phyloP scores from a whole-genome alignment of 2,888 invertebrate genomes.

The Hypercompe scribonia region DNA sequence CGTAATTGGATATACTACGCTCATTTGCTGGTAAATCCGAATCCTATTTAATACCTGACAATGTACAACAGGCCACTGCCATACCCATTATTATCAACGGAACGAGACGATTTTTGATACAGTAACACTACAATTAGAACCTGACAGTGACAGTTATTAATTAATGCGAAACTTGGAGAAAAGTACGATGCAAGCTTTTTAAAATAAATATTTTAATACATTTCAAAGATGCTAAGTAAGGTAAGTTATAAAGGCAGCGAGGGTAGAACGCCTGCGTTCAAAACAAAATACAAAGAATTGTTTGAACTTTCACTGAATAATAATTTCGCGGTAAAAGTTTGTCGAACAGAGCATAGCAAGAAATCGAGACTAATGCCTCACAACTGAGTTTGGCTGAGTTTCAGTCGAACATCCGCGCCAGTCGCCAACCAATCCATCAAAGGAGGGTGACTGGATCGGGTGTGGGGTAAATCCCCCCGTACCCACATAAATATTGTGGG shows the following conservation, averaged over 20 bases:
- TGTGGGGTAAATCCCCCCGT: slow-evolving; percentile 76
- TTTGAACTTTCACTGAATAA: slow-evolving; percentile 82
- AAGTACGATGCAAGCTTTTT: slow-evolving; percentile 8
- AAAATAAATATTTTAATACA: slow-evolving; percentile 40
- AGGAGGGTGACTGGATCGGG: slow-evolving; percentile 83
- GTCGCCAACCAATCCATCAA: slow-evolving; percentile 87
- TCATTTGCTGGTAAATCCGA: slow-evolving; percentile 69
- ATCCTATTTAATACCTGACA: slow-evolving; percentile 67
- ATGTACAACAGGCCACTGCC: slow-evolving; percentile 54
- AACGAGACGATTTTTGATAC: slow-evolving; percentile 35
- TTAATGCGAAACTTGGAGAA: slow-evolving; percentile 17
- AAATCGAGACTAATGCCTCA: slow-evolving; percentile 80
- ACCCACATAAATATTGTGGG: slow-evolving; percentile 87
- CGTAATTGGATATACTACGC: slow-evolving; percentile 74
- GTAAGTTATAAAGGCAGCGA: slow-evolving; percentile 62
- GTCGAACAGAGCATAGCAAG: slow-evolving; percentile 71
- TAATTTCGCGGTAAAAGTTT: slow-evolving; percentile 80
- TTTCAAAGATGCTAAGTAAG: slow-evolving; percentile 62
- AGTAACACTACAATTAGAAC: slow-evolving; percentile 6
- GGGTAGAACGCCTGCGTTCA: slow-evolving; percentile 60
- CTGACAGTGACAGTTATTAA: slow-evolving; percentile 10
- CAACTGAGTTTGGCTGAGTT: slow-evolving; percentile 78
- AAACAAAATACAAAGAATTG: slow-evolving; percentile 81
- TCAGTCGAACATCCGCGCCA: slow-evolving; percentile 83
- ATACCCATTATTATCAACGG: slow-evolving; percentile 48